Conservation (phyloP, 2,113 vertebrate species). For the Oenanthe melanoleuca region DNA sequence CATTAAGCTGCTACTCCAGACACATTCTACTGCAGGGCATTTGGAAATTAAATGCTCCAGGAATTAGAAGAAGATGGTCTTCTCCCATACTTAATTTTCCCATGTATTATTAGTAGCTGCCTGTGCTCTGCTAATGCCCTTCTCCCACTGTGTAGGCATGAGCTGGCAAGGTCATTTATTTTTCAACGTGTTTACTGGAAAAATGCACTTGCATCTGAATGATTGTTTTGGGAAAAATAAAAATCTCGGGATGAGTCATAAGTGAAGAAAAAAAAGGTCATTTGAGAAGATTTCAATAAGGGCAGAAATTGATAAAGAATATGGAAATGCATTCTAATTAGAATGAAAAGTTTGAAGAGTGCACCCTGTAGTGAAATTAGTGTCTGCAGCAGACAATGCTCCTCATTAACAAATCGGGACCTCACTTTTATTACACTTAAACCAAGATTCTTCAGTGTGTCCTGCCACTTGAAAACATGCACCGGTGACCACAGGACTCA, state of each 20-base stretch:
- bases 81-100: slow-evolving; percentile 62
- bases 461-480: slow-evolving; percentile 59
- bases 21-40: slow-evolving; percentile 66
- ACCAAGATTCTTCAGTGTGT: slow-evolving; percentile 16
- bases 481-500: slow-evolving; percentile 41
- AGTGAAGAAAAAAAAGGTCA: slow-evolving; percentile 65
- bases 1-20: slow-evolving; percentile 24
- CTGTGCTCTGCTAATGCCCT: slow-evolving; percentile 55
- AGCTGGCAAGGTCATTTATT: slow-evolving; percentile 68
- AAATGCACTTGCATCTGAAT: slow-evolving; percentile 68
- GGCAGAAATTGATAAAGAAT: slow-evolving; percentile 67
- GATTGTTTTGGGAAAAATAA: slow-evolving; percentile 72
- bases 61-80: slow-evolving; percentile 50
- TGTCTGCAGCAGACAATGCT: slow-evolving; percentile 61
- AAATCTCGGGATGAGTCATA: slow-evolving; percentile 63
- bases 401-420: slow-evolving; percentile 66
- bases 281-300: slow-evolving; percentile 69
- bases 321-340: slow-evolving; percentile 75
- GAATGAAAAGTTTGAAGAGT: slow-evolving; percentile 63
- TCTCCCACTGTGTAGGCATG: slow-evolving; percentile 52
- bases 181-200: slow-evolving; percentile 65
- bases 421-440: slow-evolving; percentile 65
- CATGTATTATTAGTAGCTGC: slow-evolving; percentile 59
- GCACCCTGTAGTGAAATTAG: slow-evolving; percentile 68
- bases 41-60: slow-evolving; percentile 64